These are phyloP conservation scores for Colinus virginianus DNA, from an alignment of 2,113 vertebrate species.

Conservation along the genomic window DNA sequence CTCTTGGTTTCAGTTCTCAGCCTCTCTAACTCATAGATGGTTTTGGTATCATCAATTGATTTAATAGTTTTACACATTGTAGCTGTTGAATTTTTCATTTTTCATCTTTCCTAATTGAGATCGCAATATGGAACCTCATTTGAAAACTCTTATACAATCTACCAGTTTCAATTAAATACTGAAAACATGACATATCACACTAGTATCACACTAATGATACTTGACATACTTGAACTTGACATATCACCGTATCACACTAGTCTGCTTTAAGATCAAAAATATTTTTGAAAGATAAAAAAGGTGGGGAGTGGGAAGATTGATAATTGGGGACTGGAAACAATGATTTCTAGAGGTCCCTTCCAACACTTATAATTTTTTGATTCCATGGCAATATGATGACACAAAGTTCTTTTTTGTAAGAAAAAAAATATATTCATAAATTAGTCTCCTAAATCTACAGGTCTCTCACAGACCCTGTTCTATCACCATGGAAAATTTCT, in stretches of 20 bases:
- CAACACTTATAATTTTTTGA: too few relatives aligned
- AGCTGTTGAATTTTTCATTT: background rate
- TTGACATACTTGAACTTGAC: too few relatives aligned
- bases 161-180: background rate
- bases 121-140: background rate
- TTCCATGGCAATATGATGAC: background rate
- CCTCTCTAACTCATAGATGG: background rate
- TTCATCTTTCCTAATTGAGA: background rate
- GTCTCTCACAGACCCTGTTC: background rate
- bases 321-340: background rate
- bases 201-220: background rate
- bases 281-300: background rate
- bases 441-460: background rate
- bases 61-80: background rate
- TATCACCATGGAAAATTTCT: background rate
- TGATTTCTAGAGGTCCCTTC: too few relatives aligned
- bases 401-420: background rate
- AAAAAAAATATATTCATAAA: background rate
- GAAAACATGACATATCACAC: background rate
- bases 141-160: accelerated
- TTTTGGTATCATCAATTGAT: background rate
- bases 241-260: background rate
- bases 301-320: accelerated
- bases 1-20: background rate
- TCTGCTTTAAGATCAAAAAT: background rate